Evolutionary conservation across 2,113 vertebrate species (phyloP), one percentile per base, ranked within the genome.

Genomic region (Rostratula benghalensis): DNA sequence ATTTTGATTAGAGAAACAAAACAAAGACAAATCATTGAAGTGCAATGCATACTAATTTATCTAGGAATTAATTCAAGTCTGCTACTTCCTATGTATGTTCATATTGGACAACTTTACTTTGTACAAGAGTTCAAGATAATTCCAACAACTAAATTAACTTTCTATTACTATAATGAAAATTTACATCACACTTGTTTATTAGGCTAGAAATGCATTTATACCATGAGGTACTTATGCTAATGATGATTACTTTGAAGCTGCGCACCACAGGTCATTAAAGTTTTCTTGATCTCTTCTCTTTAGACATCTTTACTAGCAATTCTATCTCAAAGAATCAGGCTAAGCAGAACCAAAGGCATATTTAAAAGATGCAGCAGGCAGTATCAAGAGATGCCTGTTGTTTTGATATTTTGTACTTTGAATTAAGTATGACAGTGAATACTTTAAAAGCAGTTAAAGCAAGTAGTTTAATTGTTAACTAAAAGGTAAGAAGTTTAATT

Each of bases 11-110:
- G 86, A 71, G 8, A 87, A 94, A 82, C 51, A 95, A 94, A 95
- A 75, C 56, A 84, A 90, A 92, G 70, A 84, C 56, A 89, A 84
- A 97, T 94, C 91, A 96, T 16, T 94, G 89, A 95, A 95, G 48
- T 94, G 89, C 91, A 97, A 94, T 90, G 94, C 90, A 97, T 92
- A 95, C 87, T 97, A 91, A 97, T 97, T 98, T 73, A 97, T 68
- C 79, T 89, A 87, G 31, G 54, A 95, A 96, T 95, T 96, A 96
- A 97, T 84, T 97, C 90, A 95, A 78, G 61, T 83, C 88, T 96
- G 39, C 59, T 68, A 74, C 53, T 96, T 91, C 21, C 82, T 91
- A 69, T 56, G 46, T 77, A 84, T 51, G 53, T 1, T 6, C 45
- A 80, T 67, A 53, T 65, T 95, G 94, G 79, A 41, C 53, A 96